phyloP scores from a whole-genome alignment of 2,888 invertebrate species.

The Xestoiulus laeticollis region DNA sequence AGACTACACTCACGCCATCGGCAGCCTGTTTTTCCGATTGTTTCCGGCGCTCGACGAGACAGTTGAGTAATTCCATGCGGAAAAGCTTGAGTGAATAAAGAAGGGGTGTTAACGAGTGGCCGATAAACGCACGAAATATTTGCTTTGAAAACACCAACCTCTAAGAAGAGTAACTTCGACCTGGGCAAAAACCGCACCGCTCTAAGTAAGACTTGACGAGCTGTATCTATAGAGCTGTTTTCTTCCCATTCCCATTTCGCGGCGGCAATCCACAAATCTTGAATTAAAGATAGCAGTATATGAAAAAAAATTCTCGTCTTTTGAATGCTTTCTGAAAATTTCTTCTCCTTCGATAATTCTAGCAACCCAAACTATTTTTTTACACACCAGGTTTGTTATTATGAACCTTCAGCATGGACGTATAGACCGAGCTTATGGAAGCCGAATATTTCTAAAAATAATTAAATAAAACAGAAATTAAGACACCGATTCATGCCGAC shows the following conservation, averaged over 20 bases:
- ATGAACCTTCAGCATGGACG: conserved; percentile 39
- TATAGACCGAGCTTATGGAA: neutral
- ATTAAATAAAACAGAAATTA: neutral
- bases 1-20: neutral
- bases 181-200: neutral
- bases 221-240: neutral
- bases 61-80: neutral
- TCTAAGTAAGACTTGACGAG: neutral
- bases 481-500: neutral
- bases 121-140: neutral
- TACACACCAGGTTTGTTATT: conserved; percentile 25
- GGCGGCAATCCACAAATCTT: neutral
- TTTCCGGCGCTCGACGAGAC: neutral
- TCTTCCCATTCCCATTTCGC: conserved; percentile 43
- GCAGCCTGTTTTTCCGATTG: neutral
- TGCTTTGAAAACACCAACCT: neutral
- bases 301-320: neutral
- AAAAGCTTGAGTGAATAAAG: neutral
- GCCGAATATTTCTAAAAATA: neutral
- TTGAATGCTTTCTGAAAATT: neutral
- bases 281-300: neutral
- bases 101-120: neutral
- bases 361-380: neutral
- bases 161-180: neutral
- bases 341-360: neutral